Evolutionary conservation across 92 coral and sea anemone genomes (phyloP).

Genomic region (Nematostella vectensis): DNA sequence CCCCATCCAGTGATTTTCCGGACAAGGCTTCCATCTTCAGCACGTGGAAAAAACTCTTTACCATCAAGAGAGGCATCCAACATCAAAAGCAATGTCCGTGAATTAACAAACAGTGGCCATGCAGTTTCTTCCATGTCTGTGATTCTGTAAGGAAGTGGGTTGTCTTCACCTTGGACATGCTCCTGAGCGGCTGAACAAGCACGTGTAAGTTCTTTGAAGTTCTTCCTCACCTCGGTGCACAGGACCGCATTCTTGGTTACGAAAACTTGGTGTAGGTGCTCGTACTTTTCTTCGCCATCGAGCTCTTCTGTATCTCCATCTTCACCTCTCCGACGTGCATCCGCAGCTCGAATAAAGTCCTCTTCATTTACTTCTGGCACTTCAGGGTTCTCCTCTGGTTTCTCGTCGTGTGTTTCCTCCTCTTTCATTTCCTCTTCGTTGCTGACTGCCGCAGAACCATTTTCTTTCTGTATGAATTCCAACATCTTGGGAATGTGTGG

Average conservation of each 20-base stretch:
- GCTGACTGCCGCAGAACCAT: neutral
- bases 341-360: slow-evolving; percentile 32
- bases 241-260: slow-evolving; percentile 91
- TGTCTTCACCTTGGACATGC: slow-evolving; percentile 30
- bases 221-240: slow-evolving; percentile 88
- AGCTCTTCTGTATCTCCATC: slow-evolving; percentile 10
- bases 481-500: slow-evolving; percentile 69
- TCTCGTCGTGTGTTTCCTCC: slow-evolving; percentile 2
- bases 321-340: slow-evolving; percentile 32
- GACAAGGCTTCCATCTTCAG: slow-evolving; percentile 62
- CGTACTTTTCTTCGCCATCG: slow-evolving; percentile 23
- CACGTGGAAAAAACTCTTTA: slow-evolving; percentile 58
- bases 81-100: slow-evolving; percentile 80
- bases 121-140: slow-evolving; percentile 59
- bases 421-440: slow-evolving; percentile 9
- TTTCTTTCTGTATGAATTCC: slow-evolving; percentile 2
- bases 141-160: slow-evolving; percentile 49
- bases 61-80: slow-evolving; percentile 90
- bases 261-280: slow-evolving; percentile 89
- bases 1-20: slow-evolving; percentile 89
- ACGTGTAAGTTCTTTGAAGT: slow-evolving; percentile 75
- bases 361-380: slow-evolving; percentile 3
- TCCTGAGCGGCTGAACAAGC: slow-evolving; percentile 63
- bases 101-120: slow-evolving; percentile 85
- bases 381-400: slow-evolving; percentile 1